A percentile compares a stretch with the other conserved stretches of the same genome.
phyloP scores from a whole-genome alignment of 2,797 vertebrate genomes.

The Momotus momota region DNA sequence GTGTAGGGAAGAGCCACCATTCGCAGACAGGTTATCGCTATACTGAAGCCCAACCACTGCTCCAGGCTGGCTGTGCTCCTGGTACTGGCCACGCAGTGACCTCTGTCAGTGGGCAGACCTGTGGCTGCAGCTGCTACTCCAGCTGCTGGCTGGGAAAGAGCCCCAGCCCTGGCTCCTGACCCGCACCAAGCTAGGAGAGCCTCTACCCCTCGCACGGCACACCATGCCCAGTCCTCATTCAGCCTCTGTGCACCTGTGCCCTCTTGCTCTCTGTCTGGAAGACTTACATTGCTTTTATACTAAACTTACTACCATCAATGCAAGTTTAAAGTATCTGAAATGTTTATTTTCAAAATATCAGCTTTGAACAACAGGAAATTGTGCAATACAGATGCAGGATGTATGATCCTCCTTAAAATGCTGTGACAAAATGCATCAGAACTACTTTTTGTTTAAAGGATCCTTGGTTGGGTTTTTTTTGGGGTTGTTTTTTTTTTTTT shows the following conservation, averaged over 20 bases:
- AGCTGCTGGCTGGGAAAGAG: neutral
- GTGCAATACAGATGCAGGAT: neutral
- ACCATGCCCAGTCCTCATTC: fast-evolving
- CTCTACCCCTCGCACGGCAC: neutral
- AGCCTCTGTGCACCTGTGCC: neutral
- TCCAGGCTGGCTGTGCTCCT: neutral
- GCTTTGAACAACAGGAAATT: neutral
- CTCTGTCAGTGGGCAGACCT: neutral
- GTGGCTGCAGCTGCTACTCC: neutral
- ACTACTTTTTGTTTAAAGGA: neutral
- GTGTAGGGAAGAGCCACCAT: neutral
- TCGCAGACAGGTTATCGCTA: neutral
- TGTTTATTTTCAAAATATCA: neutral
- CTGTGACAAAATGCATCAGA: neutral
- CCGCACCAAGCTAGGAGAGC: fast-evolving
- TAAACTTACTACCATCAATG: neutral
- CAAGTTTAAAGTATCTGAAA: neutral
- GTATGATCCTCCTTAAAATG: neutral
- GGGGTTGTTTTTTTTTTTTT: neutral
- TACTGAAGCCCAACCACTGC: neutral
- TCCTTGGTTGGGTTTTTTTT: neutral
- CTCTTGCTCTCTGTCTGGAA: neutral
- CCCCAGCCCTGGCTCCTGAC: neutral
- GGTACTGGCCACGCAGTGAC: neutral
- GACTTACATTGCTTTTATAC: neutral